Base-by-base conservation (phyloP, 30 jellyfish, hydroid and myxozoan genomes). In the Rhopilema esculentum region DNA sequence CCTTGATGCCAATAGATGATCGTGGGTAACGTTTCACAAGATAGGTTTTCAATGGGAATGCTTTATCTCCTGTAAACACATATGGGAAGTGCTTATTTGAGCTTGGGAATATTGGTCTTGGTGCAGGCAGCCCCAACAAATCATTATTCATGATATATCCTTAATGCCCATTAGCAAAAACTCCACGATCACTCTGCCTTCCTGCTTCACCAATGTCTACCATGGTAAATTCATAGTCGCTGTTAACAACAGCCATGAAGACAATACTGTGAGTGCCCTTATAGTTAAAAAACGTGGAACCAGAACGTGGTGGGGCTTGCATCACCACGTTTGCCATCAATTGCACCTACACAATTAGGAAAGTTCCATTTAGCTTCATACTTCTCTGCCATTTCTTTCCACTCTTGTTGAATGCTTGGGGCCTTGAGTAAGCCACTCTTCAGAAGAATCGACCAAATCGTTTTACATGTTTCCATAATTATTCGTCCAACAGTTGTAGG, bases 41-140 rank as follows among this genome's bases (percentile, higher is more conserved):
- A 81, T 73, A 85, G n/a, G 89, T 68, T 85, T 80, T 91, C 82
- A 91, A 79, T 27, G 84, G 97, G 84, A 91, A 91, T 57, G 93
- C 97, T 74, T 85, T 85, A 51, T 91, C 93, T 66, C 97, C 96
- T 24, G 85, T 83, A 66, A 91, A 85, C 40, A 84, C 91, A 61
- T 72, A 90, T 50, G 97, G 86, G 87, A 69, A 90, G 75, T 66
- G 52, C 50, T 48, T 75, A 29, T 74, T 75, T 62, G 93, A 84
- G 33, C 75, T 23, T n/a, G 82, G 86, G 62, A 86, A 66, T 80
- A 80, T 69, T 51, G 52, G 77, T 68, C 77, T 82, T 52, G 89
- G 90, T 51, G 88, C 32, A 4, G 97, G 97, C 76, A 85, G 57
- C 50, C 51, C 66, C 71, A 85, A 70, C 73, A 53, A 86, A 49